These are phyloP conservation scores for Bhutanitis thaidina DNA, from an alignment of 2,888 invertebrate species.

Conservation along the genomic window DNA sequence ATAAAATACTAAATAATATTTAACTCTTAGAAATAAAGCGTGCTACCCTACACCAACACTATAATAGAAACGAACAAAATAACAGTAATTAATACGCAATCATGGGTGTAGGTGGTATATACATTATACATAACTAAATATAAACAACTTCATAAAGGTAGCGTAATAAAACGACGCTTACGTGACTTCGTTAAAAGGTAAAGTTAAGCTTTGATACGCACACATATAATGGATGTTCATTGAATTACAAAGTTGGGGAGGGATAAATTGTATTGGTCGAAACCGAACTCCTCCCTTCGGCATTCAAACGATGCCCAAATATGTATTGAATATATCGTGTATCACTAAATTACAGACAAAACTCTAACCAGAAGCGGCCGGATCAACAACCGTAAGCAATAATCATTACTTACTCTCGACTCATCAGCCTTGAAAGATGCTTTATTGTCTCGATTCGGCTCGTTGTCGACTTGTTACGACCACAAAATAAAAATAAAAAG, in stretches of 20 bases:
- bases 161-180: too few species aligned
- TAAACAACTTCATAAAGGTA: too few species aligned
- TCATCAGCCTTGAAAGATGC: constrained; percentile 71
- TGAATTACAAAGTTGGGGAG: not conserved
- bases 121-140: too few species aligned
- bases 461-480: constrained; percentile 73
- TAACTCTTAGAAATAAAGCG: too few species aligned
- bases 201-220: not conserved
- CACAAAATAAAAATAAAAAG: constrained; percentile 51
- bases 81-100: too few species aligned
- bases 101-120: too few species aligned
- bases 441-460: constrained; percentile 74
- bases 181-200: not conserved
- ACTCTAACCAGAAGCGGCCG: constrained; percentile 52
- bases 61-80: too few species aligned
- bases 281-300: not conserved
- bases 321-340: constrained; percentile 21
- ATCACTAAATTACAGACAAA: constrained; percentile 45
- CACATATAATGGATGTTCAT: not conserved
- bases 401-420: constrained; percentile 70
- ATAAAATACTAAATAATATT: too few species aligned
- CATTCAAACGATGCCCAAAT: constrained; percentile 10
- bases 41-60: too few species aligned
- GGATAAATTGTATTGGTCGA: not conserved
- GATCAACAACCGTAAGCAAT: constrained; percentile 70